These are phyloP conservation scores for Synanthedon vespiformis DNA, from an alignment of 2,888 invertebrate genomes.

Conservation along the genomic window DNA sequence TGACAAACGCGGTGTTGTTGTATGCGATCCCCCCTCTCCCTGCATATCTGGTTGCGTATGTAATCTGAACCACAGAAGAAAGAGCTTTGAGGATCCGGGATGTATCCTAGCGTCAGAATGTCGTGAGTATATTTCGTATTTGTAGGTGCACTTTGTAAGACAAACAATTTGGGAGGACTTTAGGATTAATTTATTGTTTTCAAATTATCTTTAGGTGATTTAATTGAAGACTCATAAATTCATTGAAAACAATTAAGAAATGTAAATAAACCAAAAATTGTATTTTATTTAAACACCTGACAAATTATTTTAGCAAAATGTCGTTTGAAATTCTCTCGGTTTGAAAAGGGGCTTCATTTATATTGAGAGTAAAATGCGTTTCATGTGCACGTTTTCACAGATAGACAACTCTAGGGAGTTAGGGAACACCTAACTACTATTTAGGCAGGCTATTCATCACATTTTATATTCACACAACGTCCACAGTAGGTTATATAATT, in stretches of 20 bases:
- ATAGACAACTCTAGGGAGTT: no score
- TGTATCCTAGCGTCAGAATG: slow-evolving; percentile 23
- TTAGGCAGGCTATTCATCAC: no score
- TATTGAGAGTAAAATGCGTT: no score
- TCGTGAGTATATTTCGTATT: slow-evolving; percentile 15
- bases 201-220: background rate
- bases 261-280: background rate
- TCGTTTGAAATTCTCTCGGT: no score
- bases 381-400: no score
- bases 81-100: slow-evolving; percentile 13
- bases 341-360: no score
- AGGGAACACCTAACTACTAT: no score
- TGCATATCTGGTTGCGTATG: slow-evolving; percentile 28
- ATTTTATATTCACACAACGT: no score
- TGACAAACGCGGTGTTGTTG: slow-evolving; percentile 12
- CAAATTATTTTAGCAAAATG: background rate
- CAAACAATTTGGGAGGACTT: background rate
- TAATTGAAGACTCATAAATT: background rate
- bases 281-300: background rate
- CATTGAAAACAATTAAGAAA: no score
- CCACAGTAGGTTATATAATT: no score
- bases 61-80: slow-evolving; percentile 16
- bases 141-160: background rate
- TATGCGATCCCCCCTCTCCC: slow-evolving; percentile 16
- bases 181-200: background rate